These are phyloP conservation scores for Andrena dorsata DNA, from an alignment of 2,888 invertebrate species.

Conservation along the genomic window DNA sequence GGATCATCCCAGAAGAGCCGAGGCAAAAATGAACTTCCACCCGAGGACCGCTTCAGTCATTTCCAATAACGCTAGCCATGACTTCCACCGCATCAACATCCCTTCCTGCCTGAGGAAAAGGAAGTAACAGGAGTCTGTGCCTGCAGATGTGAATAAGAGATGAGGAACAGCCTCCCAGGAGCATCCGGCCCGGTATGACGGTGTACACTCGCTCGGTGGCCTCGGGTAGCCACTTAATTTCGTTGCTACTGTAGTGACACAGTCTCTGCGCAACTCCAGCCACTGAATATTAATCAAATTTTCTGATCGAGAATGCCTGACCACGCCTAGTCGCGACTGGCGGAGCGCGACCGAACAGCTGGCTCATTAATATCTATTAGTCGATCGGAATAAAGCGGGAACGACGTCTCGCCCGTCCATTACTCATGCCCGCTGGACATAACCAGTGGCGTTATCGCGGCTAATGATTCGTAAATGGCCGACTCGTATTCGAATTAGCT, in stretches of 20 bases:
- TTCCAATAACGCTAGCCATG: no score
- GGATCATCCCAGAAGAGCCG: no score
- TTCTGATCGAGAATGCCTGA: neutral
- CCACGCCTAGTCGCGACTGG: neutral
- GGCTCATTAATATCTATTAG: constrained; percentile 26
- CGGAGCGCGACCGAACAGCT: neutral
- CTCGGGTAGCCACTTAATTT: neutral
- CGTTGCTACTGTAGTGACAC: neutral
- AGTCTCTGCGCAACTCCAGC: neutral
- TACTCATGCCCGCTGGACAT: neutral
- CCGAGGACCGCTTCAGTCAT: no score
- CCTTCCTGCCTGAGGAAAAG: no score
- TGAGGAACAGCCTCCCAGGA: no score
- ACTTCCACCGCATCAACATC: no score
- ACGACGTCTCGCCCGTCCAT: neutral
- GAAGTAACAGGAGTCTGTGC: no score
- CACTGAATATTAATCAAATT: constrained; percentile 20
- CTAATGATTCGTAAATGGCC: constrained; percentile 9
- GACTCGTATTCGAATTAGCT: constrained; percentile 21
- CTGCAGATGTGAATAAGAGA: no score
- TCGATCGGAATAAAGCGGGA: neutral
- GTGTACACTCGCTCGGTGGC: neutral
- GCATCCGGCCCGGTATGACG: no score
- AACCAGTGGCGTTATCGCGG: neutral
- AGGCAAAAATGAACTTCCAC: no score